These are phyloP conservation scores for Piscicola geometra DNA, from an alignment of 2,888 invertebrate genomes.

Conservation along the genomic window DNA sequence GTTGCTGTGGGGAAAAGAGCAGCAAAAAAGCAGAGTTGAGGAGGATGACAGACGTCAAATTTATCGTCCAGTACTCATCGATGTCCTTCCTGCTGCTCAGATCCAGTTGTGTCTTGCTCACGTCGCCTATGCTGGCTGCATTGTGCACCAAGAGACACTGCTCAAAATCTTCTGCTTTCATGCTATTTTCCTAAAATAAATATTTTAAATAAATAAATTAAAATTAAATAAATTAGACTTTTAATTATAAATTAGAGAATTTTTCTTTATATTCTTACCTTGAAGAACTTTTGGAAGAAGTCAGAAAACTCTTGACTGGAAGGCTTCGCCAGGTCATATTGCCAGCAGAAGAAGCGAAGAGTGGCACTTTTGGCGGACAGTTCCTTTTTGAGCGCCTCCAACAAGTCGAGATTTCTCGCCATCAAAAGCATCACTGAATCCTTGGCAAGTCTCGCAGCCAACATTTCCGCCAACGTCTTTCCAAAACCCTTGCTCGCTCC, in stretches of 20 bases:
- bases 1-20: slow-evolving; percentile 56
- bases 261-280: background rate
- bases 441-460: slow-evolving; percentile 65
- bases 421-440: slow-evolving; percentile 71
- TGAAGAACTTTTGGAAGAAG: background rate
- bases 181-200: no score
- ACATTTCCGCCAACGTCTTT: slow-evolving; percentile 69
- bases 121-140: slow-evolving; percentile 75
- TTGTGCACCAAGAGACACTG: slow-evolving; percentile 77
- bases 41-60: slow-evolving; percentile 68
- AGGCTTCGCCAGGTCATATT: slow-evolving; percentile 34
- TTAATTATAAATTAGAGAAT: slow-evolving; percentile 42
- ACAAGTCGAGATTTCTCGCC: slow-evolving; percentile 67
- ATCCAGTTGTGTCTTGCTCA: slow-evolving; percentile 64
- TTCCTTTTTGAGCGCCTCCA: slow-evolving; percentile 62
- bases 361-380: slow-evolving; percentile 33
- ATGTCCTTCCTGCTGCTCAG: slow-evolving; percentile 65
- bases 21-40: slow-evolving; percentile 63
- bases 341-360: slow-evolving; percentile 29
- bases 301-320: slow-evolving; percentile 10
- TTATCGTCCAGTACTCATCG: slow-evolving; percentile 69
- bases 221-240: slow-evolving; percentile 37
- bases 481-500: slow-evolving; percentile 88
- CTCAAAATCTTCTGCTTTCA: slow-evolving; percentile 58
- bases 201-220: slow-evolving; percentile 40